These are phyloP conservation scores for Hetaerina americana DNA, from an alignment of 1,140 invertebrate species.

Conservation along the genomic window DNA sequence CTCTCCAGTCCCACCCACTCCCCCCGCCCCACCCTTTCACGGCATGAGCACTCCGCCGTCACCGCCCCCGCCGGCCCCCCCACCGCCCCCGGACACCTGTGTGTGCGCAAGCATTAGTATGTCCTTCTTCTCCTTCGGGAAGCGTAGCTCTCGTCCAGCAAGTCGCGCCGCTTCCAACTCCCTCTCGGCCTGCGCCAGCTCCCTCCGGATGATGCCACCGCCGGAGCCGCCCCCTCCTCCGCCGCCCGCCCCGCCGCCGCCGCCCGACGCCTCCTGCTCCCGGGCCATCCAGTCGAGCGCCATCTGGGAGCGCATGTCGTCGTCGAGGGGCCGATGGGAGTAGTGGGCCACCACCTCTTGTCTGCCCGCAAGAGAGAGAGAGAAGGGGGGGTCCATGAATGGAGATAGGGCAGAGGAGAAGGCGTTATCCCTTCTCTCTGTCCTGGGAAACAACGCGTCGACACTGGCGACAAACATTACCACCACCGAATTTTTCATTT, in stretches of 20 bases:
- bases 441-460: too few relatives aligned
- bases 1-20: background rate
- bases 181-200: slow-evolving; percentile 68
- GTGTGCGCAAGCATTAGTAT: slow-evolving; percentile 79
- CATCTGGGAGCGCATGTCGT: slow-evolving; percentile 93
- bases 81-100: slow-evolving; percentile 40
- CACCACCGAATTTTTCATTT: too few relatives aligned
- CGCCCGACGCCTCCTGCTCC: slow-evolving; percentile 51
- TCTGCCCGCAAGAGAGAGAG: background rate
- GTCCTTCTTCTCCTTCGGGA: slow-evolving; percentile 91
- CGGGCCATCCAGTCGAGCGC: slow-evolving; percentile 88
- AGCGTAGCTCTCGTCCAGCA: slow-evolving; percentile 78
- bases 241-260: slow-evolving; percentile 59
- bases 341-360: slow-evolving; percentile 92
- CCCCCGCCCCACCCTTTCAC: background rate
- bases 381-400: background rate
- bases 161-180: slow-evolving; percentile 81
- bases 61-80: background rate
- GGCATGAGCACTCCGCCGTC: background rate
- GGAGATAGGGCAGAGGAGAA: background rate
- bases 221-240: slow-evolving; percentile 52
- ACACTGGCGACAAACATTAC: too few relatives aligned
- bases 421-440: too few relatives aligned
- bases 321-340: slow-evolving; percentile 69
- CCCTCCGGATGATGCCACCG: slow-evolving; percentile 61